Percentiles rank a stretch among this genome's conserved stretches.
phyloP scores from a whole-genome alignment of 2,888 invertebrate genomes.

The Trissolcus brochymenae region DNA sequence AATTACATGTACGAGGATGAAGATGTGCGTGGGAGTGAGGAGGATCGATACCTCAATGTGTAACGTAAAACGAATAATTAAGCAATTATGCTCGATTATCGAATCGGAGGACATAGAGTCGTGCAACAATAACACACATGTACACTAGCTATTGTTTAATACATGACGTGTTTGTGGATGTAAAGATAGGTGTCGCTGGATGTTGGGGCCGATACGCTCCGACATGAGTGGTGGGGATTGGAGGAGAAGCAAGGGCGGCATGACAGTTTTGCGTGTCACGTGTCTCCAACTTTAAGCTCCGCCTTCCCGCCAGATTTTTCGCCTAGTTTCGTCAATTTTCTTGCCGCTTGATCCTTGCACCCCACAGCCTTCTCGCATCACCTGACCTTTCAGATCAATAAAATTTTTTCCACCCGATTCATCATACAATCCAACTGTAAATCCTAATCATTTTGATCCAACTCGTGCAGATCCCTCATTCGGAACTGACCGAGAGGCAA shows the following conservation, averaged over 20 bases:
- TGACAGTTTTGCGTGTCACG: slow-evolving; percentile 76
- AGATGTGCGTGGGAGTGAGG: background rate
- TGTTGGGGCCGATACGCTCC: slow-evolving; percentile 39
- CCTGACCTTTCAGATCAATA: background rate
- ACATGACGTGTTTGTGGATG: slow-evolving; percentile 9
- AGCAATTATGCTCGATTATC: slow-evolving; percentile 15
- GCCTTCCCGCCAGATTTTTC: slow-evolving; percentile 70
- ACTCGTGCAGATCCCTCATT: background rate
- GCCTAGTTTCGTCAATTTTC: slow-evolving; percentile 35
- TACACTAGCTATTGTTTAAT: slow-evolving; percentile 15
- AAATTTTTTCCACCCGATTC: background rate
- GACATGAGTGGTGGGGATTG: slow-evolving; percentile 61
- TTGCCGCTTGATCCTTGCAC: slow-evolving; percentile 5
- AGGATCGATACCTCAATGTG: slow-evolving; percentile 12
- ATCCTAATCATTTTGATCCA: background rate
- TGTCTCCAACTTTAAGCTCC: slow-evolving; percentile 74
- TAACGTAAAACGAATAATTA: slow-evolving; percentile 17
- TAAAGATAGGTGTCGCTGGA: slow-evolving; percentile 50
- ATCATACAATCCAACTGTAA: background rate
- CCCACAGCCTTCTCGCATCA: background rate
- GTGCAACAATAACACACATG: slow-evolving; percentile 7
- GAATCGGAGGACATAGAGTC: slow-evolving; percentile 16
- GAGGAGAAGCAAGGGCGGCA: slow-evolving; percentile 73
- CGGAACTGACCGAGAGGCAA: too few relatives aligned
- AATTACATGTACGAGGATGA: background rate